These are phyloP conservation scores for Arremon aurantiirostris DNA, from an alignment of 2,797 vertebrate species.

Conservation along the genomic window DNA sequence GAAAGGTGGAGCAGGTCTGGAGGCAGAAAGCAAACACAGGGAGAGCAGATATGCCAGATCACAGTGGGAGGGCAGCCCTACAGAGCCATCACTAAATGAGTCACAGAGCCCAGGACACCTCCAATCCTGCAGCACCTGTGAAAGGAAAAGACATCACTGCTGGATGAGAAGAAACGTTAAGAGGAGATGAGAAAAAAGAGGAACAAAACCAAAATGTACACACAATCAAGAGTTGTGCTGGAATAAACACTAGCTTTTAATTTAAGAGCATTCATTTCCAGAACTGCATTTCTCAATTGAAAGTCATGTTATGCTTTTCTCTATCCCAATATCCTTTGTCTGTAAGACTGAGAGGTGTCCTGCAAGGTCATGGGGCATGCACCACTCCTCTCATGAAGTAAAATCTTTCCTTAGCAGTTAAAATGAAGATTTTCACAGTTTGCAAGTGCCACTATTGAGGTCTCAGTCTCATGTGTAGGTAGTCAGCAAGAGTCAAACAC, in stretches of 20 bases:
- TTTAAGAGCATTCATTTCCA: not conserved
- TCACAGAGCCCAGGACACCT: not conserved
- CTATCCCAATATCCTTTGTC: not conserved
- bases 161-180: not conserved
- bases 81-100: not conserved
- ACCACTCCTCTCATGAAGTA: not conserved
- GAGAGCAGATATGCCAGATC: not conserved
- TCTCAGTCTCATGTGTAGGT: not conserved
- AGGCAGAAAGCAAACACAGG: not conserved
- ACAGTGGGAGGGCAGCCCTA: not conserved
- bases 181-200: not conserved
- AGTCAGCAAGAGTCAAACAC: not conserved
- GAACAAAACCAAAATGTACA: not conserved
- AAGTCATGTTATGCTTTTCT: not conserved
- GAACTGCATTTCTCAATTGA: not conserved
- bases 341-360: not conserved
- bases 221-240: not conserved
- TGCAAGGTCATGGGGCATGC: not conserved
- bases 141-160: not conserved
- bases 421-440: not conserved
- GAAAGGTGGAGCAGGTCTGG: not conserved
- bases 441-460: not conserved
- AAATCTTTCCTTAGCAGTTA: not conserved
- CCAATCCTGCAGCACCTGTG: not conserved
- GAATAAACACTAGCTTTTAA: not conserved